These are phyloP conservation scores for Drosophila erecta DNA, from an alignment of 1,140 invertebrate genomes.

Conservation along the genomic window DNA sequence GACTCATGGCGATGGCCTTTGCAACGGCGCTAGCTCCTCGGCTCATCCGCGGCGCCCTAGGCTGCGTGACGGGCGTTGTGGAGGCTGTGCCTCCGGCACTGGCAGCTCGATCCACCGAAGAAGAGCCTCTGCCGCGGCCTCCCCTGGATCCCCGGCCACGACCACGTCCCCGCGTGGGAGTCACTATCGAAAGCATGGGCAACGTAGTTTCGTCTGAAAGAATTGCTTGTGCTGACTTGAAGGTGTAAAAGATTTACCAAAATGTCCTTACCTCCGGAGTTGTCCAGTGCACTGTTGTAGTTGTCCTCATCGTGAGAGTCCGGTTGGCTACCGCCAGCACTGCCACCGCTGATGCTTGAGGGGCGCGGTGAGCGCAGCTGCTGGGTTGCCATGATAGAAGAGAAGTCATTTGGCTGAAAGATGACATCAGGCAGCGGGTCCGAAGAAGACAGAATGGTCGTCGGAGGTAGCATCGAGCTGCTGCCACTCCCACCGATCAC, in stretches of 20 bases:
- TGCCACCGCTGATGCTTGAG: slow-evolving; percentile 57
- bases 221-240: too few species aligned
- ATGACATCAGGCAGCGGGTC: slow-evolving; percentile 78
- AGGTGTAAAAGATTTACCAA: neutral
- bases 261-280: slow-evolving; percentile 68
- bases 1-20: slow-evolving; percentile 74
- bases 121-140: slow-evolving; percentile 31
- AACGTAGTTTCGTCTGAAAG: slow-evolving; percentile 65
- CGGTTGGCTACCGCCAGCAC: slow-evolving; percentile 53
- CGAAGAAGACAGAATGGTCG: slow-evolving; percentile 74
- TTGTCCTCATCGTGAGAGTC: slow-evolving; percentile 67
- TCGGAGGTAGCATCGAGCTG: slow-evolving; percentile 73
- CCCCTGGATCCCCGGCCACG: slow-evolving; percentile 71
- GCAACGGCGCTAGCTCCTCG: slow-evolving; percentile 77
- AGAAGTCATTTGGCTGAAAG: slow-evolving; percentile 81
- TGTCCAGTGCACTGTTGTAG: slow-evolving; percentile 58
- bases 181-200: slow-evolving; percentile 18
- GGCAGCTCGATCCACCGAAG: slow-evolving; percentile 20
- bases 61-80: slow-evolving; percentile 22
- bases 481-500: slow-evolving; percentile 26
- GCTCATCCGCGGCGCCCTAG: slow-evolving; percentile 68
- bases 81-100: slow-evolving; percentile 13
- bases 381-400: slow-evolving; percentile 75
- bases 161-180: slow-evolving; percentile 65
- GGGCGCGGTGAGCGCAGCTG: slow-evolving; percentile 61